phyloP scores from a whole-genome alignment of 1,140 invertebrate species.

The Drosophila tsacasi region DNA sequence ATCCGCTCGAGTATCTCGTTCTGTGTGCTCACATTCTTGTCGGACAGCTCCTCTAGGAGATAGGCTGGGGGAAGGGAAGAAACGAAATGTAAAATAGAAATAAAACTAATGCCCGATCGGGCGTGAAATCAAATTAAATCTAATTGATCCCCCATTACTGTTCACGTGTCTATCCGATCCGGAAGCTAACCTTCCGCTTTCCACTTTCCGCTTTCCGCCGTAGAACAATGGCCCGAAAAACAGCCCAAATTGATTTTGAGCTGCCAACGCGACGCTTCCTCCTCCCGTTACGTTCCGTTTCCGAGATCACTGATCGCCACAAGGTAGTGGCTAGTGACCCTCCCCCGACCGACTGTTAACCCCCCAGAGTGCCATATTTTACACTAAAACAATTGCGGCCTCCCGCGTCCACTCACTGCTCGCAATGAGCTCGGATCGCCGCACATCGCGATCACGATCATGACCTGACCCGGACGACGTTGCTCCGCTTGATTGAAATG shows the following conservation, averaged over 20 bases:
- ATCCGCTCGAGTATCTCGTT: conserved; percentile 88
- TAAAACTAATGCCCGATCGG: conserved; percentile 38
- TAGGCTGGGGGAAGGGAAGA: conserved; percentile 86
- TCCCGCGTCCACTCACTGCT: too few species aligned
- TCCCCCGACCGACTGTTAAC: background rate
- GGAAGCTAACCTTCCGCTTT: conserved; percentile 26
- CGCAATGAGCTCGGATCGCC: background rate
- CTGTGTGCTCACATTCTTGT: conserved; percentile 86
- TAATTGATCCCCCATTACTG: conserved; percentile 50
- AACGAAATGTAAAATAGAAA: background rate
- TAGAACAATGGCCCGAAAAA: conserved; percentile 11
- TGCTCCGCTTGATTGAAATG: conserved; percentile 53
- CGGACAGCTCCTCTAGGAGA: conserved; percentile 87
- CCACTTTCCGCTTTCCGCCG: conserved; percentile 24
- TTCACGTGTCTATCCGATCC: conserved; percentile 55
- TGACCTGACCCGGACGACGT: conserved; percentile 38
- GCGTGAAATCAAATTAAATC: conserved; percentile 66
- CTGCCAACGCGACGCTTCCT: conserved; percentile 1
- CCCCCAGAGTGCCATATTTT: conserved; percentile 28
- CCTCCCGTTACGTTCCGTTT: conserved; percentile 25
- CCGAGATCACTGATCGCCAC: conserved; percentile 7
- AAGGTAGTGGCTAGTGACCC: conserved; percentile 7
- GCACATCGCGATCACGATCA: conserved; percentile 37
- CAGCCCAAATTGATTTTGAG: conserved; percentile 17
- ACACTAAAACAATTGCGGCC: conserved; percentile 29